Evolutionary conservation across 2,888 invertebrate genomes (phyloP).

Genomic region (Barypeithes pellucidus): DNA sequence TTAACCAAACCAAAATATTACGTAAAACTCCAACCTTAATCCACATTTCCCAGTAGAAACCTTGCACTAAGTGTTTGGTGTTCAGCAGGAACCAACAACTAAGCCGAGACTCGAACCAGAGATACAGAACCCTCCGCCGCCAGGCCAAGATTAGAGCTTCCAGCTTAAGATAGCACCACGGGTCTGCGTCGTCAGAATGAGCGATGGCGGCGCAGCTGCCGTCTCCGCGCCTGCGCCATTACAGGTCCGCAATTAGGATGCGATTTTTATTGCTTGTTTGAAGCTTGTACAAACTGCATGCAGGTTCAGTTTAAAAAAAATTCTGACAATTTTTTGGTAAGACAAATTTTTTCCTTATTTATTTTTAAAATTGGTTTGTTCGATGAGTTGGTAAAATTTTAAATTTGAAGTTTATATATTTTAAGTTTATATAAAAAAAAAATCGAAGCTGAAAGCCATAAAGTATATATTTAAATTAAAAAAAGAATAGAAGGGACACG

Average conservation of each 20-base stretch:
- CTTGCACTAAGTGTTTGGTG: conserved; percentile 63
- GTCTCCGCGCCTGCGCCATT: conserved; percentile 71
- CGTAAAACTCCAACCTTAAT: background rate
- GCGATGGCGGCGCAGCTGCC: conserved; percentile 70
- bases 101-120: conserved; percentile 55
- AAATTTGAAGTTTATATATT: no score
- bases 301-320: conserved; percentile 30
- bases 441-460: no score
- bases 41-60: conserved; percentile 35
- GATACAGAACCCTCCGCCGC: conserved; percentile 60
- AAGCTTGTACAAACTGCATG: conserved; percentile 53
- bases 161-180: conserved; percentile 55
- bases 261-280: conserved; percentile 38
- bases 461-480: no score
- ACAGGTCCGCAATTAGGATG: conserved; percentile 67
- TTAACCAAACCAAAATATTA: background rate
- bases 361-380: background rate
- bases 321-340: conserved; percentile 7
- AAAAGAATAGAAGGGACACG: no score
- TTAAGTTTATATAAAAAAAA: no score
- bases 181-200: conserved; percentile 66
- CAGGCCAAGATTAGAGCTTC: conserved; percentile 53
- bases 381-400: no score
- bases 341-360: background rate
- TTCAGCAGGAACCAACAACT: conserved; percentile 62